Conservation (phyloP, 2,113 vertebrate species). For the Myrmophylax atrothorax region DNA sequence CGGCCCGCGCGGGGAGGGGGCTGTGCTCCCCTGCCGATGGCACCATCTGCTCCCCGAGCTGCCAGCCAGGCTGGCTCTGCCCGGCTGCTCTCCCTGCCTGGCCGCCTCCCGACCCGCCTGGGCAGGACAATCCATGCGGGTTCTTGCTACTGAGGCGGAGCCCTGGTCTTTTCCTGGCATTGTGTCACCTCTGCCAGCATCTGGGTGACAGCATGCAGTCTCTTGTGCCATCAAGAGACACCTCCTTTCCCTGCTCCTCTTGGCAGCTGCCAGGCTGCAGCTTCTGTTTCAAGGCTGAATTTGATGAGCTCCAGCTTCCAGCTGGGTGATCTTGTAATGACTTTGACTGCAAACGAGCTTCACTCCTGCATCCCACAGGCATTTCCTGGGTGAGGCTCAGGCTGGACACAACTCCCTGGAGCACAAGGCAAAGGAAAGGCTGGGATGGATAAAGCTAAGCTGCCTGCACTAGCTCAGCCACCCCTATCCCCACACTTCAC, state of each 20-base stretch:
- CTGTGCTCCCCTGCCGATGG: neutral
- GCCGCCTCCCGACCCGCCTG: neutral
- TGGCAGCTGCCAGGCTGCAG: neutral
- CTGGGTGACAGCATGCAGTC: fast-evolving
- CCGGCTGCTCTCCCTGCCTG: neutral
- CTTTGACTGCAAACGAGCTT: neutral
- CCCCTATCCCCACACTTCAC: neutral
- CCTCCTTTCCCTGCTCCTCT: neutral
- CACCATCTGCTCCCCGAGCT: constrained; percentile 30
- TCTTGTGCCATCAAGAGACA: neutral
- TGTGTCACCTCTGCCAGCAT: neutral
- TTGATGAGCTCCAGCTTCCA: neutral
- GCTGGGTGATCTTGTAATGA: neutral
- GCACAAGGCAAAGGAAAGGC: neutral
- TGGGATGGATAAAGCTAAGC: neutral
- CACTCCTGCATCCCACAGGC: fast-evolving
- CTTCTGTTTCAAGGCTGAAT: neutral
- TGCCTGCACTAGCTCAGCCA: neutral
- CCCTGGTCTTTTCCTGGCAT: neutral
- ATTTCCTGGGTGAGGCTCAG: neutral
- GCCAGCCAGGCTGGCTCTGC: neutral
- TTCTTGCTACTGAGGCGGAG: neutral
- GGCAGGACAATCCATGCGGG: neutral
- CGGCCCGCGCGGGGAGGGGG: fast-evolving
- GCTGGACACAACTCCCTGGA: neutral